Evolutionary conservation across 2,113 vertebrate species (phyloP), one percentile per base, ranked within the genome.

Genomic region (Blennius ocellaris): DNA sequence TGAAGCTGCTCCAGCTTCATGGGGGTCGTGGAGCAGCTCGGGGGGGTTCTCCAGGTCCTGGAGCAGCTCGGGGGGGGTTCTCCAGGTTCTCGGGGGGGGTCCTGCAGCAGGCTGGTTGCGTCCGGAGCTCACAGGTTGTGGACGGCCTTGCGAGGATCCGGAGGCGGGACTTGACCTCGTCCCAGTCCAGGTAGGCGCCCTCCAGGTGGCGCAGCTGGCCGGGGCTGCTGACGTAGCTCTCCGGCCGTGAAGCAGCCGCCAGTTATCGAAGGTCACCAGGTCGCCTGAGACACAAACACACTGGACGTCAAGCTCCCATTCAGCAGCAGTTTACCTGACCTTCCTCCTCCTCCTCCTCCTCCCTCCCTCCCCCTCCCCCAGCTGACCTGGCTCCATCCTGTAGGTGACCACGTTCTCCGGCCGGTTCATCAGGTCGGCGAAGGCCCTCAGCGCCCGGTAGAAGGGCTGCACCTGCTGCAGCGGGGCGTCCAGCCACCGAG

Each of bases 111-210:
- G n/a, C 21, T 30, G 2, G 21, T 30, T 30, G 21, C 21, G 21
- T 30, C 21, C 21, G 21, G 21, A 30, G 21, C 21, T 30, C 21
- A 30, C 21, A 30, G 2, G 21, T 30, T 30, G 2, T 90, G 67
- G 7, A 97, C 49, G 0, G 41, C 87, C 56, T 63, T 90, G 59
- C 86, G 93, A 99, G 93, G 38, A 95, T 84, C 51, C 93, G 90
- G 38, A 99, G 94, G 68, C 96, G 94, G 1, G 96, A 99, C 96
- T 98, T 95, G 40, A 96, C 95, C 38, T 96, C 95, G 2, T 98
- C 97, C 98, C 98, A 99, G 85, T 98, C 96, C 16, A 95, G 93
- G 17, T 98, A 99, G n/a, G 94, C 96, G 0, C 96, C 98, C 82
- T 99, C 97, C 6, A 99, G 93, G 74, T 95, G 96, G 5, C 96